A percentile compares a stretch with the other conserved stretches of the same genome.
phyloP scores from a whole-genome alignment of 2,797 vertebrate species.

The Erethizon dorsatum region DNA sequence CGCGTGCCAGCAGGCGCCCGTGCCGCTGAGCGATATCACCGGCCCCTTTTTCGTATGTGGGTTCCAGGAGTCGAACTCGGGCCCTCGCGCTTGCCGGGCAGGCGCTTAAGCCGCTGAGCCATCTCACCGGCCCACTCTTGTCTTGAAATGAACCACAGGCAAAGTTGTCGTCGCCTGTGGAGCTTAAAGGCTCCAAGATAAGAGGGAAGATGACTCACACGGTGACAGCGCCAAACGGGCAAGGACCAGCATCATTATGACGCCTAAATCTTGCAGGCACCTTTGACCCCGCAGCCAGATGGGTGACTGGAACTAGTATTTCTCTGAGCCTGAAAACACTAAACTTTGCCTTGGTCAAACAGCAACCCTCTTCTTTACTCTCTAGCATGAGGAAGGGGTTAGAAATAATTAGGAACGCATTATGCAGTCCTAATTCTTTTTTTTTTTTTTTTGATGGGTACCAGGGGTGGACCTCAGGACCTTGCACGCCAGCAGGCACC shows the following conservation, averaged over 20 bases:
- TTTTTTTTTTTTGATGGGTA: too few relatives aligned
- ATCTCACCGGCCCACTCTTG: too few relatives aligned
- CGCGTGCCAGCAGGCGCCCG: too few relatives aligned
- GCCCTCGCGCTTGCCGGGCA: too few relatives aligned
- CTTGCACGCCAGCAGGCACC: too few relatives aligned
- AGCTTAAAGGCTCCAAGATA: neutral
- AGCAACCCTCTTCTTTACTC: constrained; percentile 20
- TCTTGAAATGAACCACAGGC: constrained; percentile 29
- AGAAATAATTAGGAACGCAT: constrained; percentile 72
- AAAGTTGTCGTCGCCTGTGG: neutral
- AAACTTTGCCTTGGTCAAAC: constrained; percentile 54
- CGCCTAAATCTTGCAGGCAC: neutral
- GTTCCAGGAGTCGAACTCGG: too few relatives aligned
- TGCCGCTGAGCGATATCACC: too few relatives aligned
- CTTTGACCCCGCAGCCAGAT: neutral
- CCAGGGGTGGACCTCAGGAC: too few relatives aligned
- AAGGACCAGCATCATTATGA: neutral
- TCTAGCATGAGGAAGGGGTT: constrained; percentile 48
- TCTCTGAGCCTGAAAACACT: constrained; percentile 32
- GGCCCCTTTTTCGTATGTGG: too few relatives aligned
- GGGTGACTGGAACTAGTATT: neutral
- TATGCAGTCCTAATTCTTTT: neutral
- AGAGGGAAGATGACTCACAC: neutral
- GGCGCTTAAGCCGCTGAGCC: too few relatives aligned
- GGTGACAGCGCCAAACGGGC: neutral